These are phyloP conservation scores for Drosophila murphyi DNA, from an alignment of 1,140 invertebrate genomes.

Conservation along the genomic window DNA sequence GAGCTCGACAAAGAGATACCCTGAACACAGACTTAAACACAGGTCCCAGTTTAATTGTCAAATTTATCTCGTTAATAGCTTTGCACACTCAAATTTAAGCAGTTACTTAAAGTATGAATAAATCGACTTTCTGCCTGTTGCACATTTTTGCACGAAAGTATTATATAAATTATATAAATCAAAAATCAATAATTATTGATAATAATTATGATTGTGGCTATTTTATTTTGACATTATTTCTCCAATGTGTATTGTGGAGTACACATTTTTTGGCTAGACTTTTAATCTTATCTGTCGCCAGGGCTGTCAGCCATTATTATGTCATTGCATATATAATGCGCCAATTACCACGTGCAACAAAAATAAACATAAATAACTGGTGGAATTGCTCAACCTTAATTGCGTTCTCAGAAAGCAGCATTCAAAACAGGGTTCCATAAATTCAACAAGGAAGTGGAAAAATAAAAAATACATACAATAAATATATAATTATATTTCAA, in stretches of 20 bases:
- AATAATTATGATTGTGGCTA: background rate
- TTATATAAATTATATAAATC: background rate
- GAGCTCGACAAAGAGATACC: too few species aligned
- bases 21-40: too few species aligned
- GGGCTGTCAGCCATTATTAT: constrained; percentile 8
- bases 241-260: background rate
- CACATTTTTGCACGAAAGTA: too few species aligned
- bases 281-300: constrained; percentile 30
- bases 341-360: constrained; percentile 21
- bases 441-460: too few species aligned
- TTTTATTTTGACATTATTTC: constrained; percentile 3
- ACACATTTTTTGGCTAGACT: background rate
- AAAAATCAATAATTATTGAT: constrained; percentile 8
- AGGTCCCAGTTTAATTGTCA: too few species aligned
- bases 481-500: too few species aligned
- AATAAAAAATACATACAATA: too few species aligned
- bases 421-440: too few species aligned
- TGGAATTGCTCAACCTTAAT: constrained; percentile 37
- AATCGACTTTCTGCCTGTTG: too few species aligned
- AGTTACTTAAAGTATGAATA: too few species aligned
- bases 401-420: background rate
- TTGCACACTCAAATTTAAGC: too few species aligned
- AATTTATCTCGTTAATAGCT: too few species aligned
- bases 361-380: background rate
- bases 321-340: constrained; percentile 34